These are phyloP conservation scores for Meandrusa payeni DNA, from an alignment of 2,888 invertebrate species.

Conservation along the genomic window DNA sequence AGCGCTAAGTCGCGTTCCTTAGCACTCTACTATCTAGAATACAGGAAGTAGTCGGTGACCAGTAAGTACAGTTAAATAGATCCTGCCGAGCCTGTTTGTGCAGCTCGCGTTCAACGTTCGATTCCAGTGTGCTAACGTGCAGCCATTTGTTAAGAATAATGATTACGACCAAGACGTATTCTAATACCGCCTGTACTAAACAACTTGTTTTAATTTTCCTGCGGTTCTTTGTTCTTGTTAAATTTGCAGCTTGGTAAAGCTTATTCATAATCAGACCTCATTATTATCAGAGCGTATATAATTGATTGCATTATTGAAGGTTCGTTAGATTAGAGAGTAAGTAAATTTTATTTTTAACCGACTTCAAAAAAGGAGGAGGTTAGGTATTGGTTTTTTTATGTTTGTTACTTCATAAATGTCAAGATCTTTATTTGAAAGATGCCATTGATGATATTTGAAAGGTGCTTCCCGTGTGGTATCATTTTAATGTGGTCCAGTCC, in stretches of 20 bases:
- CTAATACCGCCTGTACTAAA: not conserved
- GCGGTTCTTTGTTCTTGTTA: not conserved
- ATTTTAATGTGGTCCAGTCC: too few species aligned
- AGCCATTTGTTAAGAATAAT: not conserved
- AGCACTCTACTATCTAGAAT: slow-evolving; percentile 16
- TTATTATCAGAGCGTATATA: too few species aligned
- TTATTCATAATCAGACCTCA: too few species aligned
- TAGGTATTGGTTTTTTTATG: too few species aligned
- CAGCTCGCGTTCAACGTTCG: slow-evolving; percentile 12
- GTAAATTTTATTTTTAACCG: not conserved
- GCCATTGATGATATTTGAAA: too few species aligned
- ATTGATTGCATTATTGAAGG: too few species aligned
- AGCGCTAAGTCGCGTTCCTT: slow-evolving; percentile 5
- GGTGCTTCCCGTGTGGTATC: too few species aligned
- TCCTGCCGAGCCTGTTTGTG: slow-evolving; percentile 26
- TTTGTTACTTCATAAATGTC: too few species aligned
- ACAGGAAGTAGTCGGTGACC: slow-evolving; percentile 26
- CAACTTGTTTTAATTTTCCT: not conserved
- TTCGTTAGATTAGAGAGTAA: too few species aligned
- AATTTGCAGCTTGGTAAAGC: not conserved
- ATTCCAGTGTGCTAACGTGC: slow-evolving; percentile 2
- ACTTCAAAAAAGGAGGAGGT: too few species aligned
- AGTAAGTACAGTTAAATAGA: slow-evolving; percentile 30
- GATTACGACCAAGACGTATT: not conserved
- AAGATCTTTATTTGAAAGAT: too few species aligned